Conservation (phyloP, 2,888 invertebrate genomes). For the Trachelus iudaicus region DNA sequence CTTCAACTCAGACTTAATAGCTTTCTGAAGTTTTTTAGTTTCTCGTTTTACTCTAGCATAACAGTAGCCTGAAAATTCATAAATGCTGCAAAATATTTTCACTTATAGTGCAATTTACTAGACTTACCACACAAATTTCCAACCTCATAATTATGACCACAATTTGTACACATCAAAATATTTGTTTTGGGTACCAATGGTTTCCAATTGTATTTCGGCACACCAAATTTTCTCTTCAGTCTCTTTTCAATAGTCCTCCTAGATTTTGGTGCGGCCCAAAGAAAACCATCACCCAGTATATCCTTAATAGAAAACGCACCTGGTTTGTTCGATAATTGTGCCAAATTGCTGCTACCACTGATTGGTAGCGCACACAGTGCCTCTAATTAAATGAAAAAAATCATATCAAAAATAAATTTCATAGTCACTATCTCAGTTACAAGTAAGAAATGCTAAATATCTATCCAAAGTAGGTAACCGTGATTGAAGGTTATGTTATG, state of each 20-base stretch:
- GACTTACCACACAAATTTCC: constrained; percentile 83
- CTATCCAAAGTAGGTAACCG: not conserved
- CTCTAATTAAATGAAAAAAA: constrained; percentile 45
- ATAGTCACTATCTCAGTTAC: no score
- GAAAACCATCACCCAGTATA: constrained; percentile 77
- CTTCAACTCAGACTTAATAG: constrained; percentile 77
- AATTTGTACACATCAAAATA: constrained; percentile 80
- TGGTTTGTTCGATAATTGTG: constrained; percentile 22
- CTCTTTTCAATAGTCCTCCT: constrained; percentile 83
- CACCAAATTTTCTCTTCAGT: constrained; percentile 78
- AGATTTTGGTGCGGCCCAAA: constrained; percentile 85
- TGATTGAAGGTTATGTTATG: constrained; percentile 13
- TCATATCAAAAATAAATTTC: not conserved
- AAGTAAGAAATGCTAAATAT: no score
- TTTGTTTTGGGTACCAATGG: constrained; percentile 78
- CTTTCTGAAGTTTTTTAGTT: constrained; percentile 82
- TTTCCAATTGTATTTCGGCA: constrained; percentile 76
- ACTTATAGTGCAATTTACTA: constrained; percentile 3
- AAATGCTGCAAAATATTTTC: no score
- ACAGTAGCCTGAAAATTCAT: constrained; percentile 77
- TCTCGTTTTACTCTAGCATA: constrained; percentile 85
- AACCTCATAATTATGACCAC: constrained; percentile 86
- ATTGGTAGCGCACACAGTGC: constrained; percentile 51
- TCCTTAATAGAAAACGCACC: constrained; percentile 71
- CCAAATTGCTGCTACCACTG: constrained; percentile 29